A percentile compares a stretch with the other conserved stretches of the same genome.
These are phyloP conservation scores for Anagyrus pseudococci DNA, from an alignment of 2,888 invertebrate genomes.

Conservation along the genomic window DNA sequence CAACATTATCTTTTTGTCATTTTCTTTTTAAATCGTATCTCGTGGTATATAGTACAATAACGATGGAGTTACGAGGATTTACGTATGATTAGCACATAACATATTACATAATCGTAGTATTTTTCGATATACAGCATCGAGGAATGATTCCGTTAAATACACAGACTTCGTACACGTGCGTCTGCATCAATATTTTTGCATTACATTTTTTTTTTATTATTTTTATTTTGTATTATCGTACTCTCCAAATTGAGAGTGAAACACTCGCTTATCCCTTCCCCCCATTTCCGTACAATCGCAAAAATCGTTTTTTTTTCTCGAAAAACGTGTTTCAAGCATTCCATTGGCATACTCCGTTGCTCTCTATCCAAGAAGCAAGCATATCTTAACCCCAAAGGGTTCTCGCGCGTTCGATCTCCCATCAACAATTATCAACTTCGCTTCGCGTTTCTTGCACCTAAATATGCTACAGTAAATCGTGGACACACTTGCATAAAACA, in stretches of 20 bases:
- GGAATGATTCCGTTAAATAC: constrained; percentile 59
- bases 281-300: constrained; percentile 2
- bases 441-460: constrained; percentile 28
- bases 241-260: constrained; percentile 28
- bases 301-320: constrained; percentile 10
- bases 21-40: constrained; percentile 39
- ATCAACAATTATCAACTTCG: not conserved
- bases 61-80: constrained; percentile 55
- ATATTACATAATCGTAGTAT: constrained; percentile 55
- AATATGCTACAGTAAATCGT: constrained; percentile 30
- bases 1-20: constrained; percentile 40
- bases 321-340: not conserved
- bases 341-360: no score
- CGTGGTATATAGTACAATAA: constrained; percentile 50
- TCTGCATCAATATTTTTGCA: constrained; percentile 28
- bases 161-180: constrained; percentile 39
- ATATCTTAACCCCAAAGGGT: constrained; percentile 8
- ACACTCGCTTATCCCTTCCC: constrained; percentile 6
- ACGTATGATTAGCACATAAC: constrained; percentile 54
- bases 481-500: constrained; percentile 37
- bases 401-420: constrained; percentile 31
- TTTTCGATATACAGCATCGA: constrained; percentile 57
- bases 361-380: constrained; percentile 23
- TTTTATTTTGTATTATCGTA: constrained; percentile 30
- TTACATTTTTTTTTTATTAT: constrained; percentile 21